Evolutionary conservation across 2,797 vertebrate species (phyloP).

Genomic region (Acanthurus lineatus): DNA sequence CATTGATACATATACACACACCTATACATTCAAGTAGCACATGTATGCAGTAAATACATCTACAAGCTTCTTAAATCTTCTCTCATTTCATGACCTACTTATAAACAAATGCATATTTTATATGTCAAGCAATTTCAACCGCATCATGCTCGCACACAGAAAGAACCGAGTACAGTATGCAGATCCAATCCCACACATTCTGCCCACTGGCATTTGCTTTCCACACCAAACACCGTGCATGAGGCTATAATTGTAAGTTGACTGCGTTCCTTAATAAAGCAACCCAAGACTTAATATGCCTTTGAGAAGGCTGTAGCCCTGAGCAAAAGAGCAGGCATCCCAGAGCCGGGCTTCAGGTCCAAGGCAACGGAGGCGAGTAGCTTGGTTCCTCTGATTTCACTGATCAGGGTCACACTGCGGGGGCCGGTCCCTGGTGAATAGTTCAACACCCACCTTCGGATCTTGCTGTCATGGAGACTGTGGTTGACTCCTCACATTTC

Average conservation of each 20-base stretch:
- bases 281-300: constrained; percentile 45
- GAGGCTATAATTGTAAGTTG: constrained; percentile 46
- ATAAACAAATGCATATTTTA: constrained; percentile 61
- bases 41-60: constrained; percentile 27
- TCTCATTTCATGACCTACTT: constrained; percentile 65
- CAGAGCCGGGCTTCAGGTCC: constrained; percentile 44
- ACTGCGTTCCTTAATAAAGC: constrained; percentile 51
- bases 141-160: constrained; percentile 47
- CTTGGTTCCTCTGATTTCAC: constrained; percentile 46
- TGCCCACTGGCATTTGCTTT: constrained; percentile 64
- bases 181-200: constrained; percentile 72
- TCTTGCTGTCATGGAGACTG: constrained; percentile 75
- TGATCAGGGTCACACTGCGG: constrained; percentile 68
- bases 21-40: neutral
- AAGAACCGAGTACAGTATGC: constrained; percentile 55
- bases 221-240: constrained; percentile 43
- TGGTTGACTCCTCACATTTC: constrained; percentile 51
- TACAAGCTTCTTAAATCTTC: neutral
- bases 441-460: constrained; percentile 57
- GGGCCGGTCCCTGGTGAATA: constrained; percentile 51
- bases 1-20: neutral
- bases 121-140: constrained; percentile 50
- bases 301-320: constrained; percentile 49
- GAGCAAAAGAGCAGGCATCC: constrained; percentile 33
- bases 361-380: constrained; percentile 40